Evolutionary conservation across 2,888 invertebrate species (phyloP).

Genomic region (Dermolepida albohirtum): DNA sequence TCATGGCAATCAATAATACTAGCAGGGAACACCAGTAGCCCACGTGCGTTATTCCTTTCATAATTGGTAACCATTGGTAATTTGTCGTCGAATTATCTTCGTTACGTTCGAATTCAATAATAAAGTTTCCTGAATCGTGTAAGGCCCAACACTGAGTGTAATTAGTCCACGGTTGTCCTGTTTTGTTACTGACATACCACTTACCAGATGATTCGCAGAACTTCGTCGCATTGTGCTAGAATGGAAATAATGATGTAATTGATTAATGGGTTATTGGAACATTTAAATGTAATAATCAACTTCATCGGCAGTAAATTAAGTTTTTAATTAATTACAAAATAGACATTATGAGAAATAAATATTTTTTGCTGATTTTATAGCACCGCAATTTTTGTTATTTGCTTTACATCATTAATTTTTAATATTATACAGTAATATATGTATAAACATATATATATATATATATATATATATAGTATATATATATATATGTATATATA

Average conservation of each 20-base stretch:
- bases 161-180: constrained; percentile 65
- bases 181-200: constrained; percentile 64
- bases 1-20: constrained; percentile 67
- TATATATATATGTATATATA: no score
- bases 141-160: constrained; percentile 64
- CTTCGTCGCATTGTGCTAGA: constrained; percentile 64
- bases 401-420: no score
- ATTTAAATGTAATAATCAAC: no score
- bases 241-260: constrained; percentile 46
- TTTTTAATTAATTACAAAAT: no score
- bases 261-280: no score
- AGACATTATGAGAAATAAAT: no score
- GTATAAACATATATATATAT: no score
- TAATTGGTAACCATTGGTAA: constrained; percentile 67
- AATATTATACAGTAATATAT: no score
- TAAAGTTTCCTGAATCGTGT: constrained; percentile 54
- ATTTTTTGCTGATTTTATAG: no score
- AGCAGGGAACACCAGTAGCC: constrained; percentile 69
- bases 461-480: no score
- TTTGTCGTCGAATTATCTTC: constrained; percentile 54
- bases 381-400: no score
- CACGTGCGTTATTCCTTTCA: constrained; percentile 67
- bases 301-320: no score
- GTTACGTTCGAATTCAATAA: constrained; percentile 53
- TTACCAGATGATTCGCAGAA: constrained; percentile 65